Percentiles rank a stretch among this genome's conserved stretches.
Conservation (phyloP, 2,797 vertebrate genomes). For the Spinibarbus caldwelli region DNA sequence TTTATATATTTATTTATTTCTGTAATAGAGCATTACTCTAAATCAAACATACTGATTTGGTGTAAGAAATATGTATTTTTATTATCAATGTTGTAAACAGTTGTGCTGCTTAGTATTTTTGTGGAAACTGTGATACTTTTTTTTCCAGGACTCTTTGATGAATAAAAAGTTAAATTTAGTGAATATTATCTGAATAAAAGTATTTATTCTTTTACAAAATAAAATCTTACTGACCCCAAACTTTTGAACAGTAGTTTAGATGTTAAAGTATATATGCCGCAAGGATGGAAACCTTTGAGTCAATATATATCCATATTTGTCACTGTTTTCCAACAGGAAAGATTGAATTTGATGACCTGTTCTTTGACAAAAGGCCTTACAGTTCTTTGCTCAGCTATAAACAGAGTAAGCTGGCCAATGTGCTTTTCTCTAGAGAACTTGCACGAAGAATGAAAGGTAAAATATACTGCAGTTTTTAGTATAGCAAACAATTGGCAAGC, state of each 20-base stretch:
- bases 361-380: slow-evolving; percentile 72
- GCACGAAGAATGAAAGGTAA: slow-evolving; percentile 68
- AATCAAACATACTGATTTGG: not conserved
- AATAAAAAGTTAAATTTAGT: not conserved
- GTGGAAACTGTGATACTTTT: not conserved
- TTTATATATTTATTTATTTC: not conserved
- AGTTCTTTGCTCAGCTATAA: slow-evolving; percentile 73
- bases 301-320: not conserved
- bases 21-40: not conserved
- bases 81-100: not conserved
- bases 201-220: not conserved
- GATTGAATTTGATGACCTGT: slow-evolving; percentile 75
- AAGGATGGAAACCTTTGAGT: too few relatives aligned
- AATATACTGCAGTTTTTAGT: not conserved
- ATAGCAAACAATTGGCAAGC: not conserved
- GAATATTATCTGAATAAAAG: not conserved
- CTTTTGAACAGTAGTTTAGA: not conserved
- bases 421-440: slow-evolving; percentile 78
- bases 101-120: not conserved
- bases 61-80: not conserved
- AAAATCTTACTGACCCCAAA: not conserved
- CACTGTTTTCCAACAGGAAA: slow-evolving; percentile 65
- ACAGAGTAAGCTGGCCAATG: slow-evolving; percentile 80
- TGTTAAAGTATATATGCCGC: not conserved
- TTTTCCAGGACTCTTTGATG: not conserved